phyloP scores from a whole-genome alignment of 2,888 invertebrate genomes.

The Cheilosia scutellata region DNA sequence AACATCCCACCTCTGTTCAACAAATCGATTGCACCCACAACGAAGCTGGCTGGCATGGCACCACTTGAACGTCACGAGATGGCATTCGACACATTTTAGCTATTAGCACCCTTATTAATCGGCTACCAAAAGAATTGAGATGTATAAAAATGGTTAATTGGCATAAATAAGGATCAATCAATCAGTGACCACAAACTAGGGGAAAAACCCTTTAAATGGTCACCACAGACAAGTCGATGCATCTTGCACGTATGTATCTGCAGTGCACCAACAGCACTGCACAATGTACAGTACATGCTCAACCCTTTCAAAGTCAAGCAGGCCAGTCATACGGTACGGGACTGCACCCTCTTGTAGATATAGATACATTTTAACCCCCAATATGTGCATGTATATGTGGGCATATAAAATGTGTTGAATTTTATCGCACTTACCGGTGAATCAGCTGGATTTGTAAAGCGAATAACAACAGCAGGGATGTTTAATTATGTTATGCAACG shows the following conservation, averaged over 20 bases:
- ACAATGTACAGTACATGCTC: neutral
- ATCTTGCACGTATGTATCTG: slow-evolving; percentile 3
- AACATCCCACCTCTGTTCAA: neutral
- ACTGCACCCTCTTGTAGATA: slow-evolving; percentile 14
- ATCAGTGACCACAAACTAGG: neutral
- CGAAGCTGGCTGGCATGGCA: slow-evolving; percentile 11
- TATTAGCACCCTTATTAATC: slow-evolving; percentile 3
- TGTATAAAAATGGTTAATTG: neutral
- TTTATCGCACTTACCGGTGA: slow-evolving; percentile 70
- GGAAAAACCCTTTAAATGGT: neutral
- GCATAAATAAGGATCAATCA: neutral
- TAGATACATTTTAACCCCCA: neutral
- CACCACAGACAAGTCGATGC: too few relatives aligned
- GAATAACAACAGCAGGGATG: slow-evolving; percentile 59
- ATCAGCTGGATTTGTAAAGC: slow-evolving; percentile 73
- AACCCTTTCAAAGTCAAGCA: slow-evolving; percentile 29
- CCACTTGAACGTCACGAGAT: slow-evolving; percentile 47
- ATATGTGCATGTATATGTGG: neutral
- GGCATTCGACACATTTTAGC: slow-evolving; percentile 2
- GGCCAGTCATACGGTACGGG: slow-evolving; percentile 39
- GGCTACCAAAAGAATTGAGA: neutral
- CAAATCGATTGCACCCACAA: slow-evolving; percentile 57
- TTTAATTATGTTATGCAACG: slow-evolving; percentile 69
- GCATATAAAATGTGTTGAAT: slow-evolving; percentile 6
- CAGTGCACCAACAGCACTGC: slow-evolving; percentile 14